Base-by-base conservation (phyloP, 2,797 vertebrate genomes). In the Nothura maculosa region DNA sequence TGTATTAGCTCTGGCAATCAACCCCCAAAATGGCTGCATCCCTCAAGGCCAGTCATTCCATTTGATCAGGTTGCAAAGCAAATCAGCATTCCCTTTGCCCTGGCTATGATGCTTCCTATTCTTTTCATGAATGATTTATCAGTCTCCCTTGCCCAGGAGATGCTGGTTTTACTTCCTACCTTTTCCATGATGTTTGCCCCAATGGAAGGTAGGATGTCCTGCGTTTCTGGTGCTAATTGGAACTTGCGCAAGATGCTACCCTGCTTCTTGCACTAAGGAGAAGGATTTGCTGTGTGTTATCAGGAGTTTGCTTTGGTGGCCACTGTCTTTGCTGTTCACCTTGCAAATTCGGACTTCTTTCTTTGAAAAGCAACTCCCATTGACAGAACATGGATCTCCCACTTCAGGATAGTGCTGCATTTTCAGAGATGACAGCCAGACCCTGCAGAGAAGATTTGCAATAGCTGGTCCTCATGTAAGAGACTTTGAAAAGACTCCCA, bases 71-170 rank as follows among this genome's bases (percentile, higher is more conserved):
- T 70, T 94, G 93, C 84, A 92, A 79, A 95, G 91, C 76, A 93
- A 97, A 97, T 95, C 93, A 96, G 73, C 87, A 96, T 95, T 95
- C 94, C 68, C 83, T 96, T 94, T 95, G 89, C 96, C 95, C 91
- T 28, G 92, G 88, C 90, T 92, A 32, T 74, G 95, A 92, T 83
- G 95, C 90, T 90, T 92, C 92, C 87, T 91, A 74, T 79, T 68
- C 96, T 94, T 96, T 95, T 95, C 94, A 97, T 97, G 94, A 94
- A 97, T 94, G 80, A 94, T 96, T 97, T 96, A 97, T 96, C 82
- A 61, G 30, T 87, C 85, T 95, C 87, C 81, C 68, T 63, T 88
- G 83, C 80, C 92, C 85, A 92, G 80, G 82, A 90, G 89, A 30
- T 74, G 72, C 85, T 83, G 87, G 27, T 88, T 96, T 94, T 94